phyloP scores from a whole-genome alignment of 2,888 invertebrate genomes.

The Liodrosophila aerea region DNA sequence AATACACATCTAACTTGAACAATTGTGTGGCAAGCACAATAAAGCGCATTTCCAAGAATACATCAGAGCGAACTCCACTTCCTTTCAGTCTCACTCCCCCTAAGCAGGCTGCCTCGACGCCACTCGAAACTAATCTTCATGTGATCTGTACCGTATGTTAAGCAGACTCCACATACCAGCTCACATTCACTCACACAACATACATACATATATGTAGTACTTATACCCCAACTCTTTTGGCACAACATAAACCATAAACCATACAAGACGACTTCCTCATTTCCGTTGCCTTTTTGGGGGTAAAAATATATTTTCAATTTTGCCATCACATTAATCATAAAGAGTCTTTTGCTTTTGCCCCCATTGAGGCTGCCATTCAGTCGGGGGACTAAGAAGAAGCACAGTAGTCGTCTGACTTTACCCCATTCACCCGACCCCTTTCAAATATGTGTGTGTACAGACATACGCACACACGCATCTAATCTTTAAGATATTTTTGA shows the following conservation, averaged over 20 bases:
- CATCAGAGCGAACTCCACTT: slow-evolving; percentile 40
- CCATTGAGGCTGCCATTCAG: slow-evolving; percentile 51
- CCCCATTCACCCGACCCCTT: not conserved
- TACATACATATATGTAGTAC: slow-evolving; percentile 5
- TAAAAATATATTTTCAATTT: slow-evolving; percentile 65
- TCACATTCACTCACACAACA: slow-evolving; percentile 1
- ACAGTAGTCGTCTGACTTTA: slow-evolving; percentile 14
- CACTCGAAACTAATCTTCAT: slow-evolving; percentile 59
- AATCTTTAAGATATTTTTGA: slow-evolving; percentile 71
- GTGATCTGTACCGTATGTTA: slow-evolving; percentile 61
- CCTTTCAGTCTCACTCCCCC: slow-evolving; percentile 45
- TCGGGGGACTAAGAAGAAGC: too few relatives aligned
- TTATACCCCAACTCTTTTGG: slow-evolving; percentile 66
- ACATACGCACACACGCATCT: slow-evolving; percentile 45
- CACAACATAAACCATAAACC: slow-evolving; percentile 68
- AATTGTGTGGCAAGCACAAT: slow-evolving; percentile 33
- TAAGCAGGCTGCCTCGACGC: slow-evolving; percentile 24
- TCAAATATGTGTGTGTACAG: not conserved
- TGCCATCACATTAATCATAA: slow-evolving; percentile 75
- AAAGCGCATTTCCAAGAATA: slow-evolving; percentile 46
- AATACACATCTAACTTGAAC: slow-evolving; percentile 7
- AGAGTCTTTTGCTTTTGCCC: slow-evolving; percentile 44
- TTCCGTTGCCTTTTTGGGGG: slow-evolving; percentile 56
- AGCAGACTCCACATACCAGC: slow-evolving; percentile 44
- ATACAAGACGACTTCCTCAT: slow-evolving; percentile 69